Evolutionary conservation across 2,888 invertebrate genomes (phyloP).

Genomic region (Amiota communis): DNA sequence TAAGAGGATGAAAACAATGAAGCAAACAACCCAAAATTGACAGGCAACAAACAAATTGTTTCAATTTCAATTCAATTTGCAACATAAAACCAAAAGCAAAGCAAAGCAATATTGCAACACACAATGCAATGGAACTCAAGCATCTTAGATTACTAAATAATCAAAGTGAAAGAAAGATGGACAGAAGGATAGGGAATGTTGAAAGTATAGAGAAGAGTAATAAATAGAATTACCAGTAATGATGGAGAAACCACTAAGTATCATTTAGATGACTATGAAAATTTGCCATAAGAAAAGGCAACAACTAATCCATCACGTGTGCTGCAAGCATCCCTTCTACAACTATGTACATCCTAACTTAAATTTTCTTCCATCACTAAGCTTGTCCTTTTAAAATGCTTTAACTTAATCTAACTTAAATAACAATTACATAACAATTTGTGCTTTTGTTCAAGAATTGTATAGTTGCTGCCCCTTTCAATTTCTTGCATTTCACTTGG

Average conservation of each 20-base stretch:
- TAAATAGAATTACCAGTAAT: too few relatives aligned
- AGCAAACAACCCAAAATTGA: conserved; percentile 41
- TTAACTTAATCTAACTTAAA: background rate
- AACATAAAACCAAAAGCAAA: background rate
- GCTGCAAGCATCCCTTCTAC: too few relatives aligned
- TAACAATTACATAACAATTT: conserved; percentile 18
- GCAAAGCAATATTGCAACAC: background rate
- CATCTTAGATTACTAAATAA: background rate
- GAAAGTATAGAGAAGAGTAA: too few relatives aligned
- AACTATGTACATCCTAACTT: too few relatives aligned
- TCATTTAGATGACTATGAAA: too few relatives aligned
- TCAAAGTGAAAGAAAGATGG: too few relatives aligned
- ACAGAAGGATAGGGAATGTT: too few relatives aligned
- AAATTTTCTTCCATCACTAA: too few relatives aligned
- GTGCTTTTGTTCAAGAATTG: conserved; percentile 12
- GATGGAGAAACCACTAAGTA: too few relatives aligned
- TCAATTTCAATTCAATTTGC: conserved; percentile 44
- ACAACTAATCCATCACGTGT: too few relatives aligned
- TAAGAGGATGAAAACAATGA: conserved; percentile 10
- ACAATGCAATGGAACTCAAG: background rate
- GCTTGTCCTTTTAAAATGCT: too few relatives aligned
- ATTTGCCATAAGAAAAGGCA: too few relatives aligned
- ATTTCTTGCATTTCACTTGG: background rate
- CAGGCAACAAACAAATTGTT: conserved; percentile 49
- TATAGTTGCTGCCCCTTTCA: background rate